These are phyloP conservation scores for Syngnathus typhle DNA, from an alignment of 2,113 vertebrate species.

Conservation along the genomic window DNA sequence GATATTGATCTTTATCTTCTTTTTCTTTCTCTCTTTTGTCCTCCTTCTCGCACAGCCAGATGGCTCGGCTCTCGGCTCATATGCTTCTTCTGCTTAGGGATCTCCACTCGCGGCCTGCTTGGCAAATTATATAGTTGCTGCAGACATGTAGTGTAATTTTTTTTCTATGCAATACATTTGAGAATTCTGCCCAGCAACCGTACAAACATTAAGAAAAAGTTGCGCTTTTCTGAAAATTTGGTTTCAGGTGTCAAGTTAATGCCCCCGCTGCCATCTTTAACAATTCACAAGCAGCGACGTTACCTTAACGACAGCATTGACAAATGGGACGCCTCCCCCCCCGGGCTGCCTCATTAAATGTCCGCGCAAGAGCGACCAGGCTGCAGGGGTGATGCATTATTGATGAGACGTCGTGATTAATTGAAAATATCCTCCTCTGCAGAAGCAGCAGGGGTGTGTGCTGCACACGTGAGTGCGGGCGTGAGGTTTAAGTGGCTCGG, in stretches of 20 bases:
- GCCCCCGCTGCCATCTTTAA: constrained; percentile 34
- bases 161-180: too few species aligned
- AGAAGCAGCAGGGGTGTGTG: constrained; percentile 21
- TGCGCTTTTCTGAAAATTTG: not conserved
- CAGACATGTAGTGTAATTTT: not conserved
- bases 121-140: not conserved
- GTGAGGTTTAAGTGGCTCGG: constrained; percentile 34
- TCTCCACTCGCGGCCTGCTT: not conserved
- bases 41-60: not conserved
- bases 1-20: not conserved
- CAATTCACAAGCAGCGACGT: constrained; percentile 46
- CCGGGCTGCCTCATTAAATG: constrained; percentile 67
- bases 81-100: not conserved
- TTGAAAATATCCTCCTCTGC: constrained; percentile 64
- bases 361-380: constrained; percentile 65
- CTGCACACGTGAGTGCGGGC: not conserved
- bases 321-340: constrained; percentile 30
- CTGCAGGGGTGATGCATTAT: constrained; percentile 70
- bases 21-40: not conserved
- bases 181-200: not conserved
- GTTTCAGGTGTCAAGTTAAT: not conserved
- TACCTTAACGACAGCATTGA: constrained; percentile 47
- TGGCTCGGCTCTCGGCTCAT: not conserved
- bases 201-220: too few species aligned
- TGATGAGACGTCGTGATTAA: constrained; percentile 71